Evolutionary conservation across 2,888 invertebrate genomes (phyloP), one percentile per base, ranked within the genome.

Genomic region (Pimpla rufipes): DNA sequence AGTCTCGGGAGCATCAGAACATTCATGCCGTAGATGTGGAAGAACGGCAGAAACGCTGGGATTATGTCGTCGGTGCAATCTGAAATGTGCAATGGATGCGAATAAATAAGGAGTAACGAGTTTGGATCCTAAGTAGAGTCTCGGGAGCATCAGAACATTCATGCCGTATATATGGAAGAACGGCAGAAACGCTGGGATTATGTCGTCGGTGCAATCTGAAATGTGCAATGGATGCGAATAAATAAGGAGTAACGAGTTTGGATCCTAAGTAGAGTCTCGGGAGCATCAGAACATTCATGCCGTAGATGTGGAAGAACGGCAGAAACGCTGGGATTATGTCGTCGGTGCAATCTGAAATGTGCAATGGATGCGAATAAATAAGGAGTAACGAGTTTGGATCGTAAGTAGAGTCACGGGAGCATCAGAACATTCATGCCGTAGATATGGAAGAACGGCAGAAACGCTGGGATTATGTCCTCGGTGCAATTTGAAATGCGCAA

Each of bases 281-380:
- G 21, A 94, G 87, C 87, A 94, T 89, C 8, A 94, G 85, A 0
- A 90, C 91, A 59, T 94, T 94, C 90, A 95, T 91, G 2, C 95
- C 95, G 81, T 94, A 95, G 47, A 95, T 94, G 87, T 95, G 95
- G 86, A 94, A 95, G 86, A 95, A 93, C 0, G 95, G 95, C 55
- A 95, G 84, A 23, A 94, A 88, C 29, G 90, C 84, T 2, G 94
- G 92, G 8, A 92, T 52, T 0, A 91, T 83, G 78, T 93, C 93
- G 82, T 93, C 93, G 67, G 73, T 82, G 2, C 84, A 81, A 6
- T 85, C 94, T 94, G 85, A 6, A 88, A 89, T 47, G 35, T 29
- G 10, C 11, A 57, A 57, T 21, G n/a, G n/a, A n/a, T n/a, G n/a
- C n/a, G n/a, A n/a, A n/a, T n/a, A n/a, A n/a, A n/a, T n/a, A 29